Evolutionary conservation across 2,797 vertebrate genomes (phyloP).

Genomic region (Anguilla megastoma): DNA sequence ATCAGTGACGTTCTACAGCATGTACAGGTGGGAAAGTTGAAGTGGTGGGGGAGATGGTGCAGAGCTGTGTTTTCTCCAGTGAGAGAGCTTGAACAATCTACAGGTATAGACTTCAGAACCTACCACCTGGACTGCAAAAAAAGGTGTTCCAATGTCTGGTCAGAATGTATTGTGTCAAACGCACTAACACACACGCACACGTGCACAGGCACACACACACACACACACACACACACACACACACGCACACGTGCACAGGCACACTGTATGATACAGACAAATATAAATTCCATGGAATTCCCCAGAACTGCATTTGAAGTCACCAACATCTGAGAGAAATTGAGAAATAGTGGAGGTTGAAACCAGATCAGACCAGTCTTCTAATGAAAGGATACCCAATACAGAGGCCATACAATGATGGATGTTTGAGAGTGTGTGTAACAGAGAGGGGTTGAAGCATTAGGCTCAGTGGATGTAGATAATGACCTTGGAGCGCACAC

Average conservation of each 20-base stretch:
- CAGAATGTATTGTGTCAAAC: not conserved
- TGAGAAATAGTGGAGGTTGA: not conserved
- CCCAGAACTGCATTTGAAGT: slow-evolving; percentile 16
- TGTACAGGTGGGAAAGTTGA: not conserved
- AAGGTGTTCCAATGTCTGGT: not conserved
- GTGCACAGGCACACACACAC: not conserved
- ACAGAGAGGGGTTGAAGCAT: not conserved
- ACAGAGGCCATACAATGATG: not conserved
- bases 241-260: not conserved
- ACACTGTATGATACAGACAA: not conserved
- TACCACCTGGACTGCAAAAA: not conserved
- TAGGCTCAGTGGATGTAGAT: not conserved
- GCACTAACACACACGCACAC: not conserved
- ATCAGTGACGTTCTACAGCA: not conserved
- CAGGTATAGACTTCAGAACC: not conserved
- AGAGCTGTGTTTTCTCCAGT: not conserved
- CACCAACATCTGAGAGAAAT: slow-evolving; percentile 1
- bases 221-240: not conserved
- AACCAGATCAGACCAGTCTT: slow-evolving; percentile 7
- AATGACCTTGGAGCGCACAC: not conserved
- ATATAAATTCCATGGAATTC: slow-evolving; percentile 26
- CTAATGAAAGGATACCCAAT: not conserved
- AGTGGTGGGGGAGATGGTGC: not conserved
- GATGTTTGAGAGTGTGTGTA: not conserved
- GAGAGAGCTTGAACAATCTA: not conserved